Base-by-base conservation (phyloP, 2,113 vertebrate genomes). In the Mystacornis crossleyi region DNA sequence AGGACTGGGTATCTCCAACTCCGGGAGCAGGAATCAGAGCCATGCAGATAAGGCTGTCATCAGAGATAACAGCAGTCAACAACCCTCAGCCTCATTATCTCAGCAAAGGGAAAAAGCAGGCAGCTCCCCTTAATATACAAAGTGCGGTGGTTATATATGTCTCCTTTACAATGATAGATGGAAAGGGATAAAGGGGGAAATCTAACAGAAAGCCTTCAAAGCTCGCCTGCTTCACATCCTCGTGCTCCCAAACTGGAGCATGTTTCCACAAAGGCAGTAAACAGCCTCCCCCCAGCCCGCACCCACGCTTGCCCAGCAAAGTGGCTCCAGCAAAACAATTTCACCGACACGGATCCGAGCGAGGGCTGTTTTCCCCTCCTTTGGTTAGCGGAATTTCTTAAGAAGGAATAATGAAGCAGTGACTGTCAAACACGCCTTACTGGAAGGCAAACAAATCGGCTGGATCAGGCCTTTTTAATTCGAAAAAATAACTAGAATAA, bases 61-160 rank as follows among this genome's bases (percentile, higher is more conserved):
- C 94, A 92, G 92, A 98, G 98, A 98, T 98, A 98, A 98, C 96
- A 95, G 97, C 96, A 98, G 97, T 97, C 97, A 98, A 97, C 98
- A 98, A 95, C 95, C 95, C 96, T 97, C 94, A 65, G 96, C 18
- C 18, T 97, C 97, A 98, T 97, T 97, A 96, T 97, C 97, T 97
- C 94, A 92, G 97, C 95, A 94, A 91, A 96, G 91, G 95, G 96
- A 93, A 95, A 97, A 96, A 96, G 86, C 96, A 98, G 96, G 95
- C 96, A 96, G 88, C 86, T 93, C 83, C 89, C 94, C 89, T 93
- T 95, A 95, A 97, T 97, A 97, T 97, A 97, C 97, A 95, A 97
- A 97, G 95, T 83, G 88, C 8, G 6, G 91, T 61, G 15, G 97
- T 97, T 97, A 96, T 98, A 97, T 97, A 97, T 65, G 96, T 98